Evolutionary conservation across 2,113 vertebrate genomes (phyloP).

Genomic region (Sigmodon hispidus): DNA sequence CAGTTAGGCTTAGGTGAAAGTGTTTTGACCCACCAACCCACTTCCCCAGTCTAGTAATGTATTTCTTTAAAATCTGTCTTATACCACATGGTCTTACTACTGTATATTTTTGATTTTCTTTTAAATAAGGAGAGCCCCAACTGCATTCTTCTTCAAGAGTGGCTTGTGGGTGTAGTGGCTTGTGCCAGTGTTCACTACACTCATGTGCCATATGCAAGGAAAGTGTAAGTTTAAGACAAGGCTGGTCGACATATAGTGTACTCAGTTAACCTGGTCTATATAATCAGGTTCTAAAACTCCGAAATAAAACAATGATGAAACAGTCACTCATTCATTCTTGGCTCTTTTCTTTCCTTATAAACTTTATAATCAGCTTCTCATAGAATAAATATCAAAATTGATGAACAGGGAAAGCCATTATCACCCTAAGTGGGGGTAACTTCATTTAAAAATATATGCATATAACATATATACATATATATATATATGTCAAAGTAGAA

Average conservation of each 20-base stretch:
- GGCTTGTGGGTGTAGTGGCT: neutral
- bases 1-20: neutral
- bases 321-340: neutral
- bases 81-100: neutral
- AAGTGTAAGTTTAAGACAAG: neutral
- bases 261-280: neutral
- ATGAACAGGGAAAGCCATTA: neutral
- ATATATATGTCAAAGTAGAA: neutral
- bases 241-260: neutral
- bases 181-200: neutral
- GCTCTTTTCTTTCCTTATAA: neutral
- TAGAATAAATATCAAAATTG: neutral
- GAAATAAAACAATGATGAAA: neutral
- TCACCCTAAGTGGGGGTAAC: neutral
- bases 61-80: neutral
- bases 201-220: neutral
- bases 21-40: neutral
- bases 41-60: neutral
- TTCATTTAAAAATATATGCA: neutral
- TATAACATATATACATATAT: neutral
- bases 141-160: neutral
- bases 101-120: neutral
- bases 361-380: neutral
- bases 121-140: neutral
- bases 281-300: neutral